Evolutionary conservation across 23 tunicate species (phyloP).

Genomic region (Ascidia mentula): DNA sequence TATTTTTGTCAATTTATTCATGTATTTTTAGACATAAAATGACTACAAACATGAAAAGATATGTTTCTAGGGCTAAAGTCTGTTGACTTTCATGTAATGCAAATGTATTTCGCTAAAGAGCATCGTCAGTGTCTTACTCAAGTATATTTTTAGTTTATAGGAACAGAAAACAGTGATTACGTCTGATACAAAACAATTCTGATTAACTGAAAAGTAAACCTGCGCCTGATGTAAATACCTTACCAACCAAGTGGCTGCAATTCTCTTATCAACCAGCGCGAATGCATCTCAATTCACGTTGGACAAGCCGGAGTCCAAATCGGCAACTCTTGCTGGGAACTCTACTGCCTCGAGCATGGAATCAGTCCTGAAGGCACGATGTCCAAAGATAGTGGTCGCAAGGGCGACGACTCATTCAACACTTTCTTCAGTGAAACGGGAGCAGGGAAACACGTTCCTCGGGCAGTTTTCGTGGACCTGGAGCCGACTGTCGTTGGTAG

Average conservation of each 20-base stretch:
- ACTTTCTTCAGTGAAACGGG: constrained; percentile 94
- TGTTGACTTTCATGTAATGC: neutral
- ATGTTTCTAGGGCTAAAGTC: too few species aligned
- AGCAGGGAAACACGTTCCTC: constrained; percentile 89
- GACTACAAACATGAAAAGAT: too few species aligned
- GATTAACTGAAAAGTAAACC: too few species aligned
- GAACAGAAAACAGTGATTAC: too few species aligned
- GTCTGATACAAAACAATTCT: too few species aligned
- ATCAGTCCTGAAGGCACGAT: constrained; percentile 91
- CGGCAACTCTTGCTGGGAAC: constrained; percentile 94
- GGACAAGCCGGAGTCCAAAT: constrained; percentile 95
- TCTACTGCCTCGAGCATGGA: constrained; percentile 92
- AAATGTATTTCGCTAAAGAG: neutral
- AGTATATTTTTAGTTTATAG: too few species aligned
- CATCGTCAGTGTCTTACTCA: too few species aligned
- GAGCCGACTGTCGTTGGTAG: constrained; percentile 92
- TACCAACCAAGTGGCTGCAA: too few species aligned
- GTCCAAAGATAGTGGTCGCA: constrained; percentile 76
- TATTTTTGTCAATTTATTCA: neutral
- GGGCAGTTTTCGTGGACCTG: constrained; percentile 89
- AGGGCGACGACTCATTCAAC: constrained; percentile 90
- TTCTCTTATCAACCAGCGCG: constrained; percentile 82
- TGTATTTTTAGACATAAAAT: neutral
- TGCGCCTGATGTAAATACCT: too few species aligned
- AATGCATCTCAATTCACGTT: constrained; percentile 88